Evolutionary conservation across 1,140 invertebrate species (phyloP), one percentile per base, ranked within the genome.

Genomic region (Drosophila pruinosa): DNA sequence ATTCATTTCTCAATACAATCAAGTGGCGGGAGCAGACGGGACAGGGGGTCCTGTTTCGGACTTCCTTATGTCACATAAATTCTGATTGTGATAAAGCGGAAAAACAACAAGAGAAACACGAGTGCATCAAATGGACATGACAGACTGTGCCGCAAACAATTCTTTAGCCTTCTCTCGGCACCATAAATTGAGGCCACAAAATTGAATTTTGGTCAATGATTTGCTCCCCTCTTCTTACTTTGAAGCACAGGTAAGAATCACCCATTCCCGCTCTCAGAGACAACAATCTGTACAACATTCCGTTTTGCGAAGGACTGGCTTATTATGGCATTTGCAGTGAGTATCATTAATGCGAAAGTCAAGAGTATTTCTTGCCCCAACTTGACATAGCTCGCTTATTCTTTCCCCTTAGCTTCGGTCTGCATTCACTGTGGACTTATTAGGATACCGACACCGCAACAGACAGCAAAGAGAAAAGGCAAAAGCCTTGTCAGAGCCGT

Each of bases 1-100:
- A 88, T 88, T 78, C 78, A 88, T 86, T 86, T 88, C 86, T 88
- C 82, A 88, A 86, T 86, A 86, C 82, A 78, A 86, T 81, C 74
- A 86, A 78, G 62, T 43, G 31, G 39, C 4, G 45, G 22, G 21
- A 14, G n/a, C 14, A 6, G 15, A 19, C 7, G 10, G 5, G 54
- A 47, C 12, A 14, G 47, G 31, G 14, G 15, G 43, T 47, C 21
- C 43, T 24, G 4, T 24, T 31, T 31, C 14, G 14, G 12, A 61
- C 54, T 74, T 74, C 14, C 67, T 64, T 74, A 73, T 68, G 59
- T 63, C 81, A 78, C 82, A 88, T 77, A 88, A 75, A 78, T 81
- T 81, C 38, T 75, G 81, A 85, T 77, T 74, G 52, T 26, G 69
- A 85, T 86, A 81, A 62, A 64, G 76, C 68, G 48, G 34, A 78